Percentiles rank a stretch among this genome's conserved stretches.
These are phyloP conservation scores for Thalassoma bifasciatum DNA, from an alignment of 2,113 vertebrate species.

Conservation along the genomic window DNA sequence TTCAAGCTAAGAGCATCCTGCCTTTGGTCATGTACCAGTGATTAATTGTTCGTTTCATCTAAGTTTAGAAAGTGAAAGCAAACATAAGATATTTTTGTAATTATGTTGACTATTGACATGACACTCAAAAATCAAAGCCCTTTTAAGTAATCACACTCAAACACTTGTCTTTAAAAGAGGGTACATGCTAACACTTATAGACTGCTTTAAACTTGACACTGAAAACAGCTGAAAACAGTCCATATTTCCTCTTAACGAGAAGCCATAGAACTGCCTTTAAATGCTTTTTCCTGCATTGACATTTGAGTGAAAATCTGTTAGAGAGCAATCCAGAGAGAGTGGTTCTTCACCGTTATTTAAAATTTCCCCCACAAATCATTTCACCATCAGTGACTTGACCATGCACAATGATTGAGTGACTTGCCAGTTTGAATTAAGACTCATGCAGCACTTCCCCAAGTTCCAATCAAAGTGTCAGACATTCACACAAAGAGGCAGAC, in stretches of 20 bases:
- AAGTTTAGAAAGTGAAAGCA: neutral
- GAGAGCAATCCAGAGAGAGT: conserved; percentile 6
- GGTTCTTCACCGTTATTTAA: conserved; percentile 11
- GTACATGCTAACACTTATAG: neutral
- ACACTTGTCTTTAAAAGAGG: neutral
- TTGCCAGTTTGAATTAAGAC: conserved; percentile 41
- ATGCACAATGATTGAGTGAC: conserved; percentile 54
- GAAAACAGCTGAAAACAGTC: neutral
- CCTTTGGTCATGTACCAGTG: neutral
- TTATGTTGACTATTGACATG: neutral
- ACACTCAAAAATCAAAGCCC: conserved; percentile 35
- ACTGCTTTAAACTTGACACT: neutral
- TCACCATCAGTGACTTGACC: conserved; percentile 30
- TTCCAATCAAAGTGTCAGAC: conserved; percentile 76
- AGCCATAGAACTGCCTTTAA: conserved; percentile 5
- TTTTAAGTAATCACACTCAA: neutral
- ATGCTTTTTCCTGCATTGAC: conserved; percentile 24
- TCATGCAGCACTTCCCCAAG: conserved; percentile 54
- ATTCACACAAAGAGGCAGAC: conserved; percentile 52
- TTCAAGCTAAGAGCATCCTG: too few relatives aligned
- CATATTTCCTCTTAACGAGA: conserved; percentile 14
- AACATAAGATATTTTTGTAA: neutral
- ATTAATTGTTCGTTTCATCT: neutral
- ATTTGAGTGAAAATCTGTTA: conserved; percentile 32
- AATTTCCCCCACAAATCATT: conserved; percentile 38